phyloP scores from a whole-genome alignment of 2,888 invertebrate species.

The Ditylenchus weischeri region DNA sequence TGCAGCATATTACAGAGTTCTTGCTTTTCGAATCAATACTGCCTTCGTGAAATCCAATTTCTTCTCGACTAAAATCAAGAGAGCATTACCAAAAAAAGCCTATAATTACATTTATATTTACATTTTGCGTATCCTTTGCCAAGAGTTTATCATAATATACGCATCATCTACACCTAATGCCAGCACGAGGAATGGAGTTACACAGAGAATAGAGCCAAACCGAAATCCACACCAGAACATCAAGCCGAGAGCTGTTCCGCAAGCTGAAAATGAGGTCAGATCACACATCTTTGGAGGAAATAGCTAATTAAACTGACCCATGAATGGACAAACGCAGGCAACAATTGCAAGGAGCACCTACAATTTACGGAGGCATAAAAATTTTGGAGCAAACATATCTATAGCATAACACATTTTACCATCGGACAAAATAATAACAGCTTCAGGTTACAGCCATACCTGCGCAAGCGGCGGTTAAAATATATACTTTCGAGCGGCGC shows the following conservation, averaged over 20 bases:
- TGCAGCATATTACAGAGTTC: too few species aligned
- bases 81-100: not conserved
- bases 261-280: not conserved
- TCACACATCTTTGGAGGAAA: conserved; percentile 25
- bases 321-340: conserved; percentile 55
- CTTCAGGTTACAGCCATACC: too few species aligned
- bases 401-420: too few species aligned
- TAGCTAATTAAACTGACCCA: conserved; percentile 34
- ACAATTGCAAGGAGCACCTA: conserved; percentile 50
- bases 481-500: too few species aligned
- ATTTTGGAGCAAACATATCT: too few species aligned
- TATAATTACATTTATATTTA: not conserved
- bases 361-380: conserved; percentile 7
- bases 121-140: conserved; percentile 47
- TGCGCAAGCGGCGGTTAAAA: too few species aligned
- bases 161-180: conserved; percentile 57
- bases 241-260: conserved; percentile 41
- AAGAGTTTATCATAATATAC: conserved; percentile 52
- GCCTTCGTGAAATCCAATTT: too few species aligned
- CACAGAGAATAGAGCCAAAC: conserved; percentile 56
- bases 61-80: too few species aligned
- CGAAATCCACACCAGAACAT: conserved; percentile 53
- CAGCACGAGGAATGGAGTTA: conserved; percentile 48
- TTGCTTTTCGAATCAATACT: too few species aligned
- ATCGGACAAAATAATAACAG: too few species aligned